Evolutionary conservation across 2,113 vertebrate genomes (phyloP), one percentile per base, ranked within the genome.

Genomic region (Coracopsis vasa): DNA sequence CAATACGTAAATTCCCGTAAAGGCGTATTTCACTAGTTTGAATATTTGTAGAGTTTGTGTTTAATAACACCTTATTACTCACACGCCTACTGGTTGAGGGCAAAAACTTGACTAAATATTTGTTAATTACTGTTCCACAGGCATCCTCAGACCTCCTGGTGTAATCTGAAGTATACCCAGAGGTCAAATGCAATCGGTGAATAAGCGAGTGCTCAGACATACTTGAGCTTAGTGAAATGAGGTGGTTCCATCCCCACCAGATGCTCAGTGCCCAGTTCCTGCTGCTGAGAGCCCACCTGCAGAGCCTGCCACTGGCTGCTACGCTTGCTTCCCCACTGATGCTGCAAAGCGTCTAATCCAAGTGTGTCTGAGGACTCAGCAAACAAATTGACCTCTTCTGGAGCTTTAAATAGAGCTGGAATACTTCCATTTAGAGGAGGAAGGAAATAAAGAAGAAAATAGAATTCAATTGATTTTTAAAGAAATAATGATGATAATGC

Each of bases 351-450:
- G 24, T 25, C 58, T 83, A 88, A 92, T 78, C 89, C 65, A 51
- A 58, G 10, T 16, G 44, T 80, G 41, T 37, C 78, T 74, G 67
- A 67, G 64, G 41, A 7, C 33, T 87, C 47, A 0, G 0, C 61
- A 71, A 92, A 78, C 39, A 60, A 44, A 54, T 83, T 88, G 60
- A 75, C 66, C 81, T 92, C 39, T 8, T 56, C 47, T 71, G 60
- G 75, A 90, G 64, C 24, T 80, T 94, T 86, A 90, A 92, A 83
- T 78, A 83, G 69, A 66, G 48, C 14, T 92, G 67, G 23, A 94
- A 42, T 65, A 3, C 3, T 58, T 92, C 10, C 10, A 53, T 73
- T 66, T 48, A 65, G 18, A 66, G 37, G n/a, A 78, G 24, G 61
- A 87, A 82, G 29, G 28, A 87, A 86, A 70, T 6, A 42, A 23